Evolutionary conservation across 2,888 invertebrate genomes (phyloP).

Genomic region (Hetaerina titia): DNA sequence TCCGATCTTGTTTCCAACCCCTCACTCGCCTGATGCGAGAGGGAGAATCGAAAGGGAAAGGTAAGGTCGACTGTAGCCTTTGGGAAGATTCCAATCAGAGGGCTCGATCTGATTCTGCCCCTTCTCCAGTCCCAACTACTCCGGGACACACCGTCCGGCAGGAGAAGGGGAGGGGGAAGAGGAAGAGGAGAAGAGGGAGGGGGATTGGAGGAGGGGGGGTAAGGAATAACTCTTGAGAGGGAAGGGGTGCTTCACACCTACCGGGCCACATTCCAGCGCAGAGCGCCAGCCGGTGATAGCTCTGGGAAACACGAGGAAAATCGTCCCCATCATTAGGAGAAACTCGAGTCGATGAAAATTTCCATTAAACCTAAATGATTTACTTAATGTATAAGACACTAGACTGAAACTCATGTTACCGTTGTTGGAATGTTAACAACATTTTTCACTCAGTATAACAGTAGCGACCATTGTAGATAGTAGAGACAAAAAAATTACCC

Average conservation of each 20-base stretch:
- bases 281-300: constrained; percentile 55
- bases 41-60: constrained; percentile 62
- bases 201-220: constrained; percentile 41
- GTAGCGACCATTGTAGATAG: too few species aligned
- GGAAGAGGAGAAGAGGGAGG: constrained; percentile 68
- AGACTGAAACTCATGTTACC: too few species aligned
- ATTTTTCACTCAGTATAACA: too few species aligned
- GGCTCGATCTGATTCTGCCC: constrained; percentile 68
- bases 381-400: too few species aligned
- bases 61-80: constrained; percentile 67
- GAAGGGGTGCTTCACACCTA: constrained; percentile 71
- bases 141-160: constrained; percentile 59
- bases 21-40: constrained; percentile 53
- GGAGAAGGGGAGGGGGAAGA: background rate
- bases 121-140: constrained; percentile 65
- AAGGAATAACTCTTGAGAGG: constrained; percentile 54
- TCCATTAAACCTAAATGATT: background rate
- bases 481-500: too few species aligned
- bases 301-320: constrained; percentile 53
- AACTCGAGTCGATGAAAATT: constrained; percentile 27
- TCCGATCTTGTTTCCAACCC: constrained; percentile 52
- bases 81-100: constrained; percentile 68
- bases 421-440: too few species aligned
- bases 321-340: background rate
- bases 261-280: constrained; percentile 62